Evolutionary conservation across 2,113 vertebrate genomes (phyloP).

Genomic region (Egretta garzetta): DNA sequence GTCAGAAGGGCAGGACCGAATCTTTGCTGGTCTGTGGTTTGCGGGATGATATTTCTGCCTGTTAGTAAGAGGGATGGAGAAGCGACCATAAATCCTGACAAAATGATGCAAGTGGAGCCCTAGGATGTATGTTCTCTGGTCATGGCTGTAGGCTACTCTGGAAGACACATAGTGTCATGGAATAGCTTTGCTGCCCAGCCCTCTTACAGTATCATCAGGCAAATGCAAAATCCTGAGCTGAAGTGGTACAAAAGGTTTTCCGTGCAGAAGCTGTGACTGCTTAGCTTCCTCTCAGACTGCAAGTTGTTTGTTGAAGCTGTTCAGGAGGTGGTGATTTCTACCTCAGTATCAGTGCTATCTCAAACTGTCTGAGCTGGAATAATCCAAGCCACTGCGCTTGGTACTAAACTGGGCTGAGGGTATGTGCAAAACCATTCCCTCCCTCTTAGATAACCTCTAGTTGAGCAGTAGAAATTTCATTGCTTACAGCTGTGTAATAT

Average conservation of each 20-base stretch:
- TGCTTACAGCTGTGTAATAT: background rate
- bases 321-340: background rate
- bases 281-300: background rate
- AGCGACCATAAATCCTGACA: background rate
- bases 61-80: background rate
- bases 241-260: background rate
- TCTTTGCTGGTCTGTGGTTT: background rate
- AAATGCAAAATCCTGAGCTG: background rate
- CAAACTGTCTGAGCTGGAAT: background rate
- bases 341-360: background rate
- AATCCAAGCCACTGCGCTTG: background rate
- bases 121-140: background rate
- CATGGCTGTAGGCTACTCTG: background rate
- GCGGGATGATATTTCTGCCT: background rate
- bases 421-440: background rate
- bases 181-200: background rate
- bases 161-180: background rate
- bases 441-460: background rate
- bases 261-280: background rate
- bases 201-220: background rate
- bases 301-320: background rate
- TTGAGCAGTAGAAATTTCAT: background rate
- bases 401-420: background rate
- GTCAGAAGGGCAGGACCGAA: background rate
- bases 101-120: background rate